A percentile compares a stretch with the other conserved stretches of the same genome.
phyloP scores from a whole-genome alignment of 1,140 invertebrate genomes.

The Amphibalanus amphitrite region DNA sequence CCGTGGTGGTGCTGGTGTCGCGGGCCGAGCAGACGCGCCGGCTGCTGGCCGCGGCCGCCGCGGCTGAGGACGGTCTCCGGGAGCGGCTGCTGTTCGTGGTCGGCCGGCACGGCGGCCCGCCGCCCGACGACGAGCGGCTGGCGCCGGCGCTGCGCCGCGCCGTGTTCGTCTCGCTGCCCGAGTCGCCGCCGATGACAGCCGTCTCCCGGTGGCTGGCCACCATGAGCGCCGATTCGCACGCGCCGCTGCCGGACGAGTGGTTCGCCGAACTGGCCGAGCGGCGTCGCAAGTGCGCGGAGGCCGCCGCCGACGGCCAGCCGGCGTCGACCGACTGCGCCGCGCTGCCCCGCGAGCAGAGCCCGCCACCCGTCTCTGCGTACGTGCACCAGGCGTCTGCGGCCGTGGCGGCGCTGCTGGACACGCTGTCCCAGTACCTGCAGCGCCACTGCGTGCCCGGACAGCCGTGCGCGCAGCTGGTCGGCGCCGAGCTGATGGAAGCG shows the following conservation, averaged over 20 bases:
- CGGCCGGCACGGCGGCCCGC: slow-evolving; percentile 16
- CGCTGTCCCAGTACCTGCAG: slow-evolving; percentile 22
- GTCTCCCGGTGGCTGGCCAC: slow-evolving; percentile 26
- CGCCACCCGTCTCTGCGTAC: slow-evolving; percentile 25
- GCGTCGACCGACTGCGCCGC: slow-evolving; percentile 28
- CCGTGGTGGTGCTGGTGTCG: slow-evolving; percentile 14
- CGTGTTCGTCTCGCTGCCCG: slow-evolving; percentile 21
- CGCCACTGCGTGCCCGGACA: slow-evolving; percentile 19
- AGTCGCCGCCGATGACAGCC: slow-evolving; percentile 28
- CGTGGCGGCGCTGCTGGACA: slow-evolving; percentile 27
- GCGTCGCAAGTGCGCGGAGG: slow-evolving; percentile 24
- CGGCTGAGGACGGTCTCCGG: slow-evolving; percentile 7
- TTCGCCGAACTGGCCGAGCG: slow-evolving; percentile 30
- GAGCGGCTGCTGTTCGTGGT: slow-evolving; percentile 16
- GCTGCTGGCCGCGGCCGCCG: slow-evolving; percentile 15
- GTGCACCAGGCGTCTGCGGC: slow-evolving; percentile 28
- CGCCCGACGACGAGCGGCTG: slow-evolving; percentile 10
- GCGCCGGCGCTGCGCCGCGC: slow-evolving; percentile 15
- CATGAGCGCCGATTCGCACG: slow-evolving; percentile 24
- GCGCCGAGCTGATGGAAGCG: slow-evolving; percentile 15
- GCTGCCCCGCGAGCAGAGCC: slow-evolving; percentile 25
- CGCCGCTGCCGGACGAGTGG: slow-evolving; percentile 26
- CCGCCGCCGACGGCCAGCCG: slow-evolving; percentile 20
- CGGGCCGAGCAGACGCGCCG: slow-evolving; percentile 16
- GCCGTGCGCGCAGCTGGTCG: slow-evolving; percentile 17